Base-by-base conservation (phyloP, 1,140 invertebrate genomes). In the Hyposmocoma kahamanoa region DNA sequence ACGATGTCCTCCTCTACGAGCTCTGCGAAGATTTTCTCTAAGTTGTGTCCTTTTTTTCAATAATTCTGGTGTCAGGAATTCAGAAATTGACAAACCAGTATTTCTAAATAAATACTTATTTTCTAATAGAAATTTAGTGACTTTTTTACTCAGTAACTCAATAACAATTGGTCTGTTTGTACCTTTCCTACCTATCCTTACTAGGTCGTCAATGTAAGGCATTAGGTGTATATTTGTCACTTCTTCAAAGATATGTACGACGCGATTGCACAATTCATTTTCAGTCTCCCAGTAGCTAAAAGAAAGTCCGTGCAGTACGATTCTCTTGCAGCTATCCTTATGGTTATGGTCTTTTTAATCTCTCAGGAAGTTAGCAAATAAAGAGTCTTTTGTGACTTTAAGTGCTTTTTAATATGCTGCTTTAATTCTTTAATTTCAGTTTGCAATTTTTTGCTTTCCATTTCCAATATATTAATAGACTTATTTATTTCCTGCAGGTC, bases 91-190 rank as follows among this genome's bases (percentile, higher is more conserved):
- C 6, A 34, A 22, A 18, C 44, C 44, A 11, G 18, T 3, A n/a
- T 46, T 46, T 22, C 36, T 46, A 34, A 46, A 46, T 15, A 19
- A 34, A 18, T 18, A 6, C 20, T 22, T 20, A 30, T 46, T 32
- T 21, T 46, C 9, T 3, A 32, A 13, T 17, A 46, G 17, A 11
- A 34, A 20, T 21, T 36, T 46, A 21, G 26, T 34, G 6, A 46
- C 21, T 5, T 19, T 30, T 21, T 22, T 46, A 11, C 26, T 46
- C 6, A 46, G n/a, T 3, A 46, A 22, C 15, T 46, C 44, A 9
- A 46, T 46, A n/a, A 19, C 20, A 5, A 46, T 13, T 3, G 44
- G 44, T 19, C 28, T 9, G 18, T 17, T 19, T 2, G 32, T 34
- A 4, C 44, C 19, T 22, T 20, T 34, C 3, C 26, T 32, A 6